Evolutionary conservation across 2,113 vertebrate species (phyloP).

Genomic region (Bujurquina vittata): DNA sequence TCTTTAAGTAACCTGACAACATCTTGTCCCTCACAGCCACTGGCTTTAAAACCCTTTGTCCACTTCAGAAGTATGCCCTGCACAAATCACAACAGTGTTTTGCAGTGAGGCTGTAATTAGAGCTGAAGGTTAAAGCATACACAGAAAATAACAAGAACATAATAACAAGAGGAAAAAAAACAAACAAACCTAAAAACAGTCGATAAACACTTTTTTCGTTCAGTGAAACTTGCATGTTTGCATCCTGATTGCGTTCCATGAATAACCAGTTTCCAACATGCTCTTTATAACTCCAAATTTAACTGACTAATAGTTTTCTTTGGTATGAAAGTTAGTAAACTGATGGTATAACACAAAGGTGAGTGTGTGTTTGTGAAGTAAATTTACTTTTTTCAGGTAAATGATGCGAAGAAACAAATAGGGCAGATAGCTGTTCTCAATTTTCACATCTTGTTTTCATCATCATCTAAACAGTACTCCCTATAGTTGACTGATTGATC

Average conservation of each 20-base stretch:
- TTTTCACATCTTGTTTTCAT: neutral
- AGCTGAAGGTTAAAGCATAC: no score
- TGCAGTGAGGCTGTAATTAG: neutral
- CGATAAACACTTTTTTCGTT: neutral
- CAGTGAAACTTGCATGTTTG: neutral
- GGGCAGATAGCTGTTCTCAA: neutral
- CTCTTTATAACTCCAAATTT: neutral
- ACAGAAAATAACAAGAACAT: no score
- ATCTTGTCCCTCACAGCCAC: conserved; percentile 91
- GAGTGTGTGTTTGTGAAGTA: no score
- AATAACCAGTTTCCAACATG: neutral
- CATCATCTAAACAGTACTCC: neutral
- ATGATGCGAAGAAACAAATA: no score
- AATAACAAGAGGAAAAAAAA: no score
- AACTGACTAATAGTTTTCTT: neutral
- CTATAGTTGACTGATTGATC: neutral
- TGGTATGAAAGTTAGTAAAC: no score
- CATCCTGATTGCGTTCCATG: neutral
- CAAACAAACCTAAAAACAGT: no score
- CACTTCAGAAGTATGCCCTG: conserved; percentile 94
- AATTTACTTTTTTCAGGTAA: no score
- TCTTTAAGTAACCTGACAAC: conserved; percentile 91
- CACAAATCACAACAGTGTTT: neutral
- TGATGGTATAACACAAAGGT: no score
- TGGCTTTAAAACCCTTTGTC: conserved; percentile 97